Evolutionary conservation across 2,113 vertebrate species (phyloP), one percentile per base, ranked within the genome.

Genomic region (Engraulis encrasicolus): DNA sequence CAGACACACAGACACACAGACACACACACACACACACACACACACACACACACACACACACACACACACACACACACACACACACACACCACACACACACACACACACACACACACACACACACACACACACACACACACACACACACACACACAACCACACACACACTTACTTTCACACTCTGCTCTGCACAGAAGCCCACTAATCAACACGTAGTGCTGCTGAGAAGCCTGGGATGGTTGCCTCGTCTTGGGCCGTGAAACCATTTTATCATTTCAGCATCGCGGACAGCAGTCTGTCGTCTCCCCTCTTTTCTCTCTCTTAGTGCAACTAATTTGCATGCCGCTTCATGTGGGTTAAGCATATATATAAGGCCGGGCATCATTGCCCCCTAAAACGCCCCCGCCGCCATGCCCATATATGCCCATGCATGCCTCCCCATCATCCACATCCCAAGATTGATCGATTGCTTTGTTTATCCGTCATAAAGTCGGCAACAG

Each of bases 391-490:
- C 89, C 90, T 12, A 74, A 87, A 83, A 84, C 85, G 45, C 89
- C 90, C n/a, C 85, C 84, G 89, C 85, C 93, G 89, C 84, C 90
- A 50, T 90, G 92, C 91, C 90, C 90, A 88, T 88, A 91, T 89
- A 90, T 90, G 86, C 87, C 48, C 27, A 27, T 88, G 91, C 89
- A 85, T 83, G 66, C 85, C n/a, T n/a, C n/a, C n/a, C n/a, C n/a
- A n/a, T n/a, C n/a, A n/a, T n/a, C n/a, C n/a, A n/a, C n/a, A n/a
- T n/a, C n/a, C n/a, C 20, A 78, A 14, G 91, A 94, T 94, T 94
- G 94, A 94, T 94, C 91, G 90, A 94, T 94, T 92, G 91, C 91
- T 93, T 94, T 94, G 93, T 95, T 93, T 94, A 94, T 94, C 88
- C 87, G 91, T 94, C 91, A 93, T 94, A 93, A 94, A 94, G 92